Percentiles rank a stretch among this genome's conserved stretches.
These are phyloP conservation scores for Lissonota sp. DNA, from an alignment of 2,888 invertebrate genomes.

Conservation along the genomic window DNA sequence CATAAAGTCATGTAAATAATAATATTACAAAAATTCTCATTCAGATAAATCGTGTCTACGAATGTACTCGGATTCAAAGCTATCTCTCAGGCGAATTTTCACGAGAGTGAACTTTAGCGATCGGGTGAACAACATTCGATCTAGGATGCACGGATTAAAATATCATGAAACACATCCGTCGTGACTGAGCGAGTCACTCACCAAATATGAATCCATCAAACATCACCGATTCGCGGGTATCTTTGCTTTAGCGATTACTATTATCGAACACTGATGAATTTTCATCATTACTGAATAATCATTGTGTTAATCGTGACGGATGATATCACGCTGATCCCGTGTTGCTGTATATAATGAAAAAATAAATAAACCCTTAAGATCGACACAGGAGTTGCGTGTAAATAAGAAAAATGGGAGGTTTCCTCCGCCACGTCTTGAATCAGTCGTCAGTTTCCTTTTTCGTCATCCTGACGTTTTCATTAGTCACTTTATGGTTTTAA, in stretches of 20 bases:
- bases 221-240: too few relatives aligned
- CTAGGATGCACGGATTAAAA: neutral
- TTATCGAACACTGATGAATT: constrained; percentile 10
- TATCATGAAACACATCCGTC: neutral
- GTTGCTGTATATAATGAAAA: constrained; percentile 56
- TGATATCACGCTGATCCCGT: constrained; percentile 18
- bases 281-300: neutral
- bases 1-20: constrained; percentile 61
- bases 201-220: too few relatives aligned
- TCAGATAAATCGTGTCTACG: constrained; percentile 24
- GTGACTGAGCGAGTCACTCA: too few relatives aligned
- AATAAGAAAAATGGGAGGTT: neutral
- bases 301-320: neutral
- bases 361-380: neutral
- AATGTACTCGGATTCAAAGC: constrained; percentile 42
- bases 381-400: too few relatives aligned
- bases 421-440: neutral
- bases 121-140: neutral
- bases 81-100: constrained; percentile 9
- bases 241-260: neutral
- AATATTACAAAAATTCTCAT: constrained; percentile 40
- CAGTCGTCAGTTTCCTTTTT: neutral
- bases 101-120: constrained; percentile 11
- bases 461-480: constrained; percentile 1
- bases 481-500: constrained; percentile 35